A percentile compares a stretch with the other conserved stretches of the same genome.
Conservation (phyloP, 2,797 vertebrate species). For the Sebastes aleutianus region DNA sequence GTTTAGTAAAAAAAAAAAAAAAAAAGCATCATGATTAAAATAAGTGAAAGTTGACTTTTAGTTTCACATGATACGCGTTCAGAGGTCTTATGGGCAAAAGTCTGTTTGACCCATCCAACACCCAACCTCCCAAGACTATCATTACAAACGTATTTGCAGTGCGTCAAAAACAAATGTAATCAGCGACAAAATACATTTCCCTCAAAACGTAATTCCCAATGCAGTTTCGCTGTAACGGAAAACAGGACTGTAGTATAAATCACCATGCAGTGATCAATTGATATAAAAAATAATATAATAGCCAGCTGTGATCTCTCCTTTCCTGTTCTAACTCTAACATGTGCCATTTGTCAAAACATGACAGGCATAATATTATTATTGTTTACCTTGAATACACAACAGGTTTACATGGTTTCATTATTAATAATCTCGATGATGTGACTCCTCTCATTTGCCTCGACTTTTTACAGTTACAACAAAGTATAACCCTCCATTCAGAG, state of each 20-base stretch:
- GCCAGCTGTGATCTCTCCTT: conserved; percentile 4
- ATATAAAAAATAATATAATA: conserved; percentile 53
- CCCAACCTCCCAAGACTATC: too few relatives aligned
- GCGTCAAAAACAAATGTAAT: too few relatives aligned
- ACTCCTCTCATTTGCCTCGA: not conserved
- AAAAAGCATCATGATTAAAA: too few relatives aligned
- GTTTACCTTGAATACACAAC: not conserved
- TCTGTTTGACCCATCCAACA: too few relatives aligned
- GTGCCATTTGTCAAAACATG: conserved; percentile 4
- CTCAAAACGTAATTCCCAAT: too few relatives aligned
- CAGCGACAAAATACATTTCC: too few relatives aligned
- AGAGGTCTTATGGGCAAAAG: too few relatives aligned
- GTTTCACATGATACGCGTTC: too few relatives aligned
- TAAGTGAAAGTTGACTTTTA: too few relatives aligned
- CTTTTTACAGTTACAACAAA: not conserved
- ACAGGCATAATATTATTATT: not conserved
- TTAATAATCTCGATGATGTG: not conserved
- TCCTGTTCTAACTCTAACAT: not conserved
- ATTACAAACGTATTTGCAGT: too few relatives aligned
- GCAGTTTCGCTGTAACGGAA: too few relatives aligned
- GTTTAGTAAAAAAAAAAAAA: too few relatives aligned
- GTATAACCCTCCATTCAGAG: not conserved
- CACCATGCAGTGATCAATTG: conserved; percentile 53
- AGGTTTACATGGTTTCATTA: not conserved
- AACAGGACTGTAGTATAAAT: conserved; percentile 7